phyloP scores from a whole-genome alignment of 2,888 invertebrate genomes.

The Aporophyla lueneburgensis region DNA sequence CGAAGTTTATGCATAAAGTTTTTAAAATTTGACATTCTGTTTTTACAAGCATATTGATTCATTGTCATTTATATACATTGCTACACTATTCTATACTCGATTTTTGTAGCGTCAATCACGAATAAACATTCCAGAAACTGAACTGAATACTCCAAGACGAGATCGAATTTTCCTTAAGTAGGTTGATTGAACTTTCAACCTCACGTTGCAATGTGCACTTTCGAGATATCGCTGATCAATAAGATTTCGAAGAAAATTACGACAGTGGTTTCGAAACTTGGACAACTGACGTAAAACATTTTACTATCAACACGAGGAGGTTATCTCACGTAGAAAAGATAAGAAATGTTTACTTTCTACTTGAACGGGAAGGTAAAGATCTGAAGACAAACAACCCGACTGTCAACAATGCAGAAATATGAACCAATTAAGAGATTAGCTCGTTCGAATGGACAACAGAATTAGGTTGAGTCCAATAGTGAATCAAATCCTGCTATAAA shows the following conservation, averaged over 20 bases:
- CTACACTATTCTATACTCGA: neutral
- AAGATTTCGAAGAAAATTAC: slow-evolving; percentile 21
- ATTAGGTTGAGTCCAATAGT: neutral
- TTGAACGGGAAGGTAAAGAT: neutral
- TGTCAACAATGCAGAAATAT: neutral
- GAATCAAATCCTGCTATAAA: neutral
- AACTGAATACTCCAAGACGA: neutral
- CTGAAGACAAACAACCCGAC: neutral
- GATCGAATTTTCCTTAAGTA: slow-evolving; percentile 6
- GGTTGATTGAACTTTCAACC: slow-evolving; percentile 24
- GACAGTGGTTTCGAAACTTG: slow-evolving; percentile 13
- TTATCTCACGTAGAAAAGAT: neutral
- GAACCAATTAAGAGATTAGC: neutral
- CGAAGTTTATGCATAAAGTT: neutral
- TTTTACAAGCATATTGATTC: neutral
- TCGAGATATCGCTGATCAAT: slow-evolving; percentile 13
- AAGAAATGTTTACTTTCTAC: slow-evolving; percentile 3
- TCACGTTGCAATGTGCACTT: slow-evolving; percentile 1
- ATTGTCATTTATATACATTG: neutral
- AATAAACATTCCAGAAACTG: slow-evolving; percentile 13
- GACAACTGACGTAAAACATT: slow-evolving; percentile 20
- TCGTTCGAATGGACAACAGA: neutral
- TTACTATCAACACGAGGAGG: slow-evolving; percentile 10
- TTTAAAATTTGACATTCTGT: neutral
- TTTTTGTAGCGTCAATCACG: slow-evolving; percentile 3